Evolutionary conservation across 2,113 vertebrate genomes (phyloP), one percentile per base, ranked within the genome.

Genomic region (Bubo blakistoni): DNA sequence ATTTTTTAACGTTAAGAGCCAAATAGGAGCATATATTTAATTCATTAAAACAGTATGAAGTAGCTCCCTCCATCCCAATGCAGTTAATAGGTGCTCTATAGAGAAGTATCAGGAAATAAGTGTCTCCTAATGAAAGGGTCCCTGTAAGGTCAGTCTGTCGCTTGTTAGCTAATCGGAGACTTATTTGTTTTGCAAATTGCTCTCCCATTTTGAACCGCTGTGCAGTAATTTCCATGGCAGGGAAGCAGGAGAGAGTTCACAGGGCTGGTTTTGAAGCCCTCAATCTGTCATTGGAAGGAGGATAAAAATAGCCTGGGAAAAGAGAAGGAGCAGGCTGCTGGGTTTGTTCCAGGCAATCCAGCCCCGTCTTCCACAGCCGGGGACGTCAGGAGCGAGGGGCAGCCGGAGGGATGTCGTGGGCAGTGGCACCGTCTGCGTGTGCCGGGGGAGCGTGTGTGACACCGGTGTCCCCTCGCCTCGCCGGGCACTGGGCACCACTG

Each of bases 171-270:
- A 95, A 96, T 97, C 93, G 59, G 70, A 88, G 93, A 73, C 90
- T 96, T 97, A 97, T 96, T 97, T 97, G 97, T 97, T 97, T 97
- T 95, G 97, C 96, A 97, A 97, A 97, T 97, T 96, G 96, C 97
- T 96, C 91, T 92, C 88, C 93, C 61, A 24, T 94, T 95, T 96
- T 63, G 93, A 96, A 92, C 74, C 5, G 16, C 63, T 40, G 79
- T 29, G 90, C 79, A 40, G 90, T 93, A 88, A 97, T 97, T 96
- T 97, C 95, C 86, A 40, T 80, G 91, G 91, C 27, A 16, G 81
- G 76, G 92, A 94, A 90, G 88, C 81, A n/a, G 92, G 69, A 87
- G 91, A 86, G 89, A 87, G 87, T 96, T 97, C 94, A 86, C 9
- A 8, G 92, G 88, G 94, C 72, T 95, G 94, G 24, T 85, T 92